These are phyloP conservation scores for Oeneis ivallda DNA, from an alignment of 2,888 invertebrate species.

Conservation along the genomic window DNA sequence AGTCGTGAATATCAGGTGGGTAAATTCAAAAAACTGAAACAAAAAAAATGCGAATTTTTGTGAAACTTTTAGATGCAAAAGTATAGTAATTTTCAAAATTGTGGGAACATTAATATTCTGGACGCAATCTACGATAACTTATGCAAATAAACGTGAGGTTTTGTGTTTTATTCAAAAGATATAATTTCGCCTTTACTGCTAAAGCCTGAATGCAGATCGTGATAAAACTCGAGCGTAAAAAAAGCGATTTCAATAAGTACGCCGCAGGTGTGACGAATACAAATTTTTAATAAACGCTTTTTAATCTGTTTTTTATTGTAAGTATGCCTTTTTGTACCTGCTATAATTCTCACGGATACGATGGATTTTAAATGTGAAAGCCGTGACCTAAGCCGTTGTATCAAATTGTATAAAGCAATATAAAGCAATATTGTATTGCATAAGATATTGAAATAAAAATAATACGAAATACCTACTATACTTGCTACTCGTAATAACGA, in stretches of 20 bases:
- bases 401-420: too few species aligned
- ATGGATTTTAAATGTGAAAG: too few species aligned
- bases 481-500: too few species aligned
- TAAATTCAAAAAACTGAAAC: too few species aligned
- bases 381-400: too few species aligned
- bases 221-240: constrained; percentile 25
- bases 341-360: too few species aligned
- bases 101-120: constrained; percentile 12
- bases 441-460: not conserved
- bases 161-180: constrained; percentile 54
- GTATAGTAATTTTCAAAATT: not conserved
- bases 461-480: not conserved
- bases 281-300: constrained; percentile 28
- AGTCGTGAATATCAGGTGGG: too few species aligned
- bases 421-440: too few species aligned
- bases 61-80: not conserved
- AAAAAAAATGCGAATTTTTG: too few species aligned
- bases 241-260: constrained; percentile 29
- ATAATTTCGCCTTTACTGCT: constrained; percentile 46
- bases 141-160: constrained; percentile 59
- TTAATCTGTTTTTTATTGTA: not conserved
- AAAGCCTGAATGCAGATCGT: constrained; percentile 34
- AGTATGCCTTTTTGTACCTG: not conserved
- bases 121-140: constrained; percentile 38
- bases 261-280: constrained; percentile 33